Base-by-base conservation (phyloP, 2,113 vertebrate genomes). In the Ceyx margarethae region DNA sequence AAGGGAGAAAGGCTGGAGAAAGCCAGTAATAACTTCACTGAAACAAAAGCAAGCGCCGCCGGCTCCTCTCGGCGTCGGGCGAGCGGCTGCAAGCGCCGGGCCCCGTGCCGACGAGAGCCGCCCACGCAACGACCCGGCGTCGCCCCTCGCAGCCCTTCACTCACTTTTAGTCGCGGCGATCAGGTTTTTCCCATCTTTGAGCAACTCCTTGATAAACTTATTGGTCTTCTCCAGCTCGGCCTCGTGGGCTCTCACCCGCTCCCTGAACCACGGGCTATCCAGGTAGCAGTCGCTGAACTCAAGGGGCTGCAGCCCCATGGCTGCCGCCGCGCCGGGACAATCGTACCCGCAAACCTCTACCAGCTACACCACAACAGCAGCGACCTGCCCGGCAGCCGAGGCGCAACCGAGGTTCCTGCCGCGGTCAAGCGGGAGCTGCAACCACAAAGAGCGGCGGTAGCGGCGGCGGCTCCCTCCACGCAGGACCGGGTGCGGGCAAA, bases 231-330 rank as follows among this genome's bases (percentile, higher is more conserved):
- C 99, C 97, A 99, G 97, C 96, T 99, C 99, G 26, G 98, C 98
- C 97, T 99, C 99, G 25, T 99, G 99, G 2, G 99, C 97, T 78
- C 98, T 98, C 48, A 99, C 98, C 90, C 99, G 97, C 68, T 99
- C 99, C 95, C 99, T 97, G 97, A 99, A 99, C 91, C 96, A 90
- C 23, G 99, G 99, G 93, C 99, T 99, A 97, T 99, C 99, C 97
- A 99, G 97, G 97, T 99, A 99, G 97, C 99, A 99, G 57, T 99
- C 99, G 92, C 99, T 99, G 94, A 99, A 99, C 93, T 99, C 99
- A 96, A 99, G 89, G 60, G 99, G 98, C 97, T 99, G 98, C 96
- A 99, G 97, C 95, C 99, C 99, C 99, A 99, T 99, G 91, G 94
- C 95, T 20, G 93, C 83, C 2, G 81, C 76, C 5, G 35, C 45